A percentile compares a stretch with the other conserved stretches of the same genome.
Conservation (phyloP, 2,888 invertebrate genomes). For the Parnassius glacialis region DNA sequence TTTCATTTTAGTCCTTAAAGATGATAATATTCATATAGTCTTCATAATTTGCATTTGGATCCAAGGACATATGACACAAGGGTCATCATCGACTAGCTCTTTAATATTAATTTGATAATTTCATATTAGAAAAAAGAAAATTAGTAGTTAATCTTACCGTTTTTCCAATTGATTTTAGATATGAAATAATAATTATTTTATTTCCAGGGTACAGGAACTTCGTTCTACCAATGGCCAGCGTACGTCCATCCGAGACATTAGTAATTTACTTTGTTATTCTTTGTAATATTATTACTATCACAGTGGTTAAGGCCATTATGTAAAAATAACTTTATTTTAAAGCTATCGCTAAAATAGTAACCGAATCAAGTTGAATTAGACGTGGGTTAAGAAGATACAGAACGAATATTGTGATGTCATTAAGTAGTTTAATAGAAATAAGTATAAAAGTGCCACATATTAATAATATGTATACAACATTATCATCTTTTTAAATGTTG, state of each 20-base stretch:
- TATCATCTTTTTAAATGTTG: neutral
- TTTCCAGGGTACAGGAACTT: constrained; percentile 53
- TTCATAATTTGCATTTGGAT: too few relatives aligned
- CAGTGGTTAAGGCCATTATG: neutral
- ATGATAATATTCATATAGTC: too few relatives aligned
- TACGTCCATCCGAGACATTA: constrained; percentile 60
- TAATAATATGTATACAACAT: constrained; percentile 22
- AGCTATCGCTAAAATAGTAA: neutral
- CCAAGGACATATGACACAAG: too few relatives aligned
- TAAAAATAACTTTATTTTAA: neutral
- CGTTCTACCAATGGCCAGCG: constrained; percentile 64
- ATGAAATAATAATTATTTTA: constrained; percentile 9
- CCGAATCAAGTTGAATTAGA: constrained; percentile 5
- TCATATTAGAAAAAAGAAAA: too few relatives aligned
- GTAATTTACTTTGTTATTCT: constrained; percentile 33
- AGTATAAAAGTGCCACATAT: constrained; percentile 73
- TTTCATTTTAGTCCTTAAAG: too few relatives aligned
- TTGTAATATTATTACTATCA: constrained; percentile 24
- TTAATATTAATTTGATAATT: too few relatives aligned
- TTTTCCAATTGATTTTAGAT: too few relatives aligned
- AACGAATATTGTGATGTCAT: constrained; percentile 52
- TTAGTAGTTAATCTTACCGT: too few relatives aligned
- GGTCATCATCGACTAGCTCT: too few relatives aligned
- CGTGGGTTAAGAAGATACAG: constrained; percentile 10
- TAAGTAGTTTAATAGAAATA: constrained; percentile 52